Percentiles rank a stretch among this genome's conserved stretches.
phyloP scores from a whole-genome alignment of 2,888 invertebrate species.

The Microchrysa polita region DNA sequence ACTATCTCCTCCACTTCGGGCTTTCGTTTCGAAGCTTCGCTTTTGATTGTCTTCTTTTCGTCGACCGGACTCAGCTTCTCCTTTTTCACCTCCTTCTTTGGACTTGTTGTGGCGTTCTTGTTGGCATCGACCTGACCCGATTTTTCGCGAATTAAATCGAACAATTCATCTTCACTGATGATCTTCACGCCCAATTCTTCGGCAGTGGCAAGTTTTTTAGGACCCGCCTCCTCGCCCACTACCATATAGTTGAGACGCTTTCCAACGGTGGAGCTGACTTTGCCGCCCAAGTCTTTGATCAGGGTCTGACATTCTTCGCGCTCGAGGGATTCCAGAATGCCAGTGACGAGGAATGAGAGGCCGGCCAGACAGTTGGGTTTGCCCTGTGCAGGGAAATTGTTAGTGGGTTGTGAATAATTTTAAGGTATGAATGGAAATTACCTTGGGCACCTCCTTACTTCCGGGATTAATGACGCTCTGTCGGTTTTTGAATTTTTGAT shows the following conservation, averaged over 20 bases:
- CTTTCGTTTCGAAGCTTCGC: conserved; percentile 18
- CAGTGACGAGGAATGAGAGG: conserved; percentile 80
- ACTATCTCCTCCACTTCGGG: conserved; percentile 4
- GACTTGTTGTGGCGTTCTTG: conserved; percentile 32
- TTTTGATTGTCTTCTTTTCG: conserved; percentile 52
- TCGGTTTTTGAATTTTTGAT: conserved; percentile 80
- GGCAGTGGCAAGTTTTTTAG: conserved; percentile 83
- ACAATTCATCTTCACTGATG: conserved; percentile 82
- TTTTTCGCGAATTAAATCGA: conserved; percentile 77
- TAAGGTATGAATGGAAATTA: conserved; percentile 57
- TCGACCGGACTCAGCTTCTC: conserved; percentile 31
- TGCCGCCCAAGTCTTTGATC: conserved; percentile 83
- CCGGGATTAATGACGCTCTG: conserved; percentile 85
- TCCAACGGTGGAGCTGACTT: conserved; percentile 77
- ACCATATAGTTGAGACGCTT: conserved; percentile 84
- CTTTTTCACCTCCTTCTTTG: conserved; percentile 37
- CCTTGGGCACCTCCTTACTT: conserved; percentile 83
- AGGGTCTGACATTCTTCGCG: conserved; percentile 79
- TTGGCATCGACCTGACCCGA: conserved; percentile 62
- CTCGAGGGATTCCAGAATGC: conserved; percentile 88
- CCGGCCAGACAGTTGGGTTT: conserved; percentile 76
- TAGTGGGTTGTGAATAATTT: neutral
- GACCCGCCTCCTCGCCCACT: conserved; percentile 87
- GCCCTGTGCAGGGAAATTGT: conserved; percentile 66
- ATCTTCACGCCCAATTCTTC: conserved; percentile 75